A percentile compares a stretch with the other conserved stretches of the same genome.
Evolutionary conservation across 1,140 invertebrate genomes (phyloP).

Genomic region (Drosophila hydei): DNA sequence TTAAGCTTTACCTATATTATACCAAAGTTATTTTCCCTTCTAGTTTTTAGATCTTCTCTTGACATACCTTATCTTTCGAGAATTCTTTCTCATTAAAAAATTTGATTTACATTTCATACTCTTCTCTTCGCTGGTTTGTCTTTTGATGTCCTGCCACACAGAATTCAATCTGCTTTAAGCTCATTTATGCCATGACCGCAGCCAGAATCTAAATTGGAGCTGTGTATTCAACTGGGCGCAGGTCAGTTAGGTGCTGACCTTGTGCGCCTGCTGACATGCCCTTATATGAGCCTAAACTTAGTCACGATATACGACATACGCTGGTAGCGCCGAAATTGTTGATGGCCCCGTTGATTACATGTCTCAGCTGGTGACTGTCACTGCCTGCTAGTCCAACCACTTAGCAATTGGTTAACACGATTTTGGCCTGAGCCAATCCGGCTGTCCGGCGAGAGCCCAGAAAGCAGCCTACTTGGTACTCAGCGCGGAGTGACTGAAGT

Average conservation of each 20-base stretch:
- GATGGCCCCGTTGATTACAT: slow-evolving; percentile 39
- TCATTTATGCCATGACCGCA: not conserved
- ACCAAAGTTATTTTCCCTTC: too few relatives aligned
- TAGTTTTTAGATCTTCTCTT: too few relatives aligned
- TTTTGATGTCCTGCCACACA: too few relatives aligned
- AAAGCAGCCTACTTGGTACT: slow-evolving; percentile 11
- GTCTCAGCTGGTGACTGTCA: slow-evolving; percentile 30
- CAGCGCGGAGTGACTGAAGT: not conserved
- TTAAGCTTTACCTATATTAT: too few relatives aligned
- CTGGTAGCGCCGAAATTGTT: slow-evolving; percentile 1
- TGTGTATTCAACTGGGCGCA: not conserved
- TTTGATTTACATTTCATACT: too few relatives aligned
- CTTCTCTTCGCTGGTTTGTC: too few relatives aligned
- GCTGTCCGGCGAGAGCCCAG: too few relatives aligned
- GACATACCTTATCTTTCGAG: too few relatives aligned
- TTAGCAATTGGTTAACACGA: slow-evolving; percentile 24
- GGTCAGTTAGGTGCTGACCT: slow-evolving; percentile 40
- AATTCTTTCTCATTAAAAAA: too few relatives aligned
- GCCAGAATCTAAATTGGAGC: not conserved
- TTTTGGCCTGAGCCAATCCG: slow-evolving; percentile 13
- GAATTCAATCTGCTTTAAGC: not conserved
- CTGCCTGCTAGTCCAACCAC: slow-evolving; percentile 6
- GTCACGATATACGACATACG: slow-evolving; percentile 18
- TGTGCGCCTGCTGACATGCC: slow-evolving; percentile 24
- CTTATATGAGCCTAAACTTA: slow-evolving; percentile 3